phyloP scores from a whole-genome alignment of 2,113 vertebrate species.

The Cromileptes altivelis region DNA sequence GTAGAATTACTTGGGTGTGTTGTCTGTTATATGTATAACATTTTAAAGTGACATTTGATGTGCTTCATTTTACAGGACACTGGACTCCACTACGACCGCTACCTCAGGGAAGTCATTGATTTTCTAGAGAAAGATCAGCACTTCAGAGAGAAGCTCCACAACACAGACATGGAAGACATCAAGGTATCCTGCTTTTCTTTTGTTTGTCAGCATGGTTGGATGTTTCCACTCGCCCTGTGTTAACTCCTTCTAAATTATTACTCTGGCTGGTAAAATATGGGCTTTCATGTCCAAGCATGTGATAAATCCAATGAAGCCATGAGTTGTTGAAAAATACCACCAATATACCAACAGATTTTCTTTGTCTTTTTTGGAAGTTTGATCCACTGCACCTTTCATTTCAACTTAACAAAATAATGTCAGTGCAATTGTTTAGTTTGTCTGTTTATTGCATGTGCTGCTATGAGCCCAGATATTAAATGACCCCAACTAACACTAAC shows the following conservation, averaged over 20 bases:
- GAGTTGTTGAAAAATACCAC: not conserved
- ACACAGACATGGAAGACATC: slow-evolving; percentile 98
- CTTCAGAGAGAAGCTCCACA: slow-evolving; percentile 98
- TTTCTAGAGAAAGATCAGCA: slow-evolving; percentile 98
- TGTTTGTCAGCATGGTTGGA: not conserved
- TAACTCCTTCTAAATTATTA: not conserved
- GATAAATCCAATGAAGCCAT: not conserved
- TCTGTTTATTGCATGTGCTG: not conserved
- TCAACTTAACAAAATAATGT: not conserved
- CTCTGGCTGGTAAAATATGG: not conserved
- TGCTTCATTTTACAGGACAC: slow-evolving; percentile 88
- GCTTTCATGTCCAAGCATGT: not conserved
- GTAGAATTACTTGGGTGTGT: not conserved
- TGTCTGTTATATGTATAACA: not conserved
- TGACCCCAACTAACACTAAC: not conserved
- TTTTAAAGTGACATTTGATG: slow-evolving; percentile 4
- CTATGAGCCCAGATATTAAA: not conserved
- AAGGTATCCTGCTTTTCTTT: slow-evolving; percentile 85
- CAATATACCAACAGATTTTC: not conserved
- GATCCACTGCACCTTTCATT: not conserved
- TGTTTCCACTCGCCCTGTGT: not conserved
- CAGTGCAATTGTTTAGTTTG: not conserved
- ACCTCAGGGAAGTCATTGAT: slow-evolving; percentile 98
- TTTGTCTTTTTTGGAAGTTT: not conserved
- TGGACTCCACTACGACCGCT: slow-evolving; percentile 97